These are phyloP conservation scores for Diploscapter pachys DNA, from an alignment of 1,140 invertebrate species.

Conservation along the genomic window DNA sequence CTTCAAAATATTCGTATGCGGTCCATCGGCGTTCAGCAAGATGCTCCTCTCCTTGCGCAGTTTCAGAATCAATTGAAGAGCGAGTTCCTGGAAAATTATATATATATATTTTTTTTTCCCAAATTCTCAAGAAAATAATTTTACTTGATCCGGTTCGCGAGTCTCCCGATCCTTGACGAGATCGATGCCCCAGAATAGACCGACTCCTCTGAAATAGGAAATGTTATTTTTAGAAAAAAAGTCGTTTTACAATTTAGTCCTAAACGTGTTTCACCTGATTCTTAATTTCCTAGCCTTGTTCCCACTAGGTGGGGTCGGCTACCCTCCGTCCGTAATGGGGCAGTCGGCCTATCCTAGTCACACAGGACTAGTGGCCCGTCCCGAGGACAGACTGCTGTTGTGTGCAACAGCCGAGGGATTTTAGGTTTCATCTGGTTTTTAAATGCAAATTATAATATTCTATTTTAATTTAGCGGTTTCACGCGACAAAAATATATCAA, in stretches of 20 bases:
- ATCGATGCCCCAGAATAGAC: slow-evolving; percentile 89
- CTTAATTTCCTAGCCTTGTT: too few species aligned
- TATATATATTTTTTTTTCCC: background rate
- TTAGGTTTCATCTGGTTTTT: too few species aligned
- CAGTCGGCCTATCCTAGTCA: too few species aligned
- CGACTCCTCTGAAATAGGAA: slow-evolving; percentile 71
- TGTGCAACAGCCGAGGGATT: too few species aligned
- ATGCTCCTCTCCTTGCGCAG: slow-evolving; percentile 75
- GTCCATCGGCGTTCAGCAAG: slow-evolving; percentile 85
- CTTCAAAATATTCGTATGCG: slow-evolving; percentile 88
- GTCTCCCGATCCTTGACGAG: slow-evolving; percentile 76
- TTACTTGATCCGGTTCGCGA: slow-evolving; percentile 74
- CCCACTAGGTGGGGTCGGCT: too few species aligned
- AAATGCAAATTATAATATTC: too few species aligned
- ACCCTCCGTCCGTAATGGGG: too few species aligned
- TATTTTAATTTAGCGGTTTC: too few species aligned
- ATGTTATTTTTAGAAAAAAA: background rate
- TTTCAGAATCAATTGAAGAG: slow-evolving; percentile 71
- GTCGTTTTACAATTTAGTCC: background rate
- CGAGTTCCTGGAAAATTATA: slow-evolving; percentile 62
- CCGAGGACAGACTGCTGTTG: too few species aligned
- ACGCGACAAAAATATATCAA: background rate
- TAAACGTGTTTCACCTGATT: too few species aligned
- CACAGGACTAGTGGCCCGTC: too few species aligned
- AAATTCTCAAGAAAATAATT: slow-evolving; percentile 49